A percentile compares a stretch with the other conserved stretches of the same genome.
Conservation (phyloP, 2,113 vertebrate genomes). For the Phaetusa simplex region DNA sequence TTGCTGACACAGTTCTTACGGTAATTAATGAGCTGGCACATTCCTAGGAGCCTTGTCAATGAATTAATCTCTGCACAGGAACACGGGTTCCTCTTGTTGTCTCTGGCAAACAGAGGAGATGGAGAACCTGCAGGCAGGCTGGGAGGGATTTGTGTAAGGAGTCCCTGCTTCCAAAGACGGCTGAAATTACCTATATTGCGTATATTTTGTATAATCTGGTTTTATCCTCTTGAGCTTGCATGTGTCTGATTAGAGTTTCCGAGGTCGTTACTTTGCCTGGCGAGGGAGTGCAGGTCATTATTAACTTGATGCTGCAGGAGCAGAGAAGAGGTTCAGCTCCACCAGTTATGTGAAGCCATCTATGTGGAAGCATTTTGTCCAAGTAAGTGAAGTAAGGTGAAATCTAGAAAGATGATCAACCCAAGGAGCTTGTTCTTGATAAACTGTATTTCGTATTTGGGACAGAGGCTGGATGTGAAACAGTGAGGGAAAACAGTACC, state of each 20-base stretch:
- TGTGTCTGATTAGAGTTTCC: not conserved
- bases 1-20: conserved; percentile 70
- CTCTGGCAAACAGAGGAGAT: conserved; percentile 1
- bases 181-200: not conserved
- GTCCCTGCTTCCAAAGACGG: not conserved
- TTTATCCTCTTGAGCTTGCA: not conserved
- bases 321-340: not conserved
- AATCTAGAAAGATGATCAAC: not conserved
- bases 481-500: not conserved
- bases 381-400: not conserved
- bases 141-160: not conserved
- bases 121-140: not conserved
- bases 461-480: not conserved
- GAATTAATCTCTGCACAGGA: conserved; percentile 66
- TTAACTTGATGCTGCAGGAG: not conserved
- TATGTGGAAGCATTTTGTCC: not conserved
- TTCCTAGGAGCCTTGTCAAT: conserved; percentile 58
- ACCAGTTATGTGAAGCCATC: not conserved
- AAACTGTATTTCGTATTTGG: not conserved
- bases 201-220: not conserved
- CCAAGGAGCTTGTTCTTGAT: not conserved
- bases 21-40: conserved; percentile 77
- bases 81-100: conserved; percentile 45
- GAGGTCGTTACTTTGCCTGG: not conserved
- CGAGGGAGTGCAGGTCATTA: not conserved